phyloP scores from a whole-genome alignment of 2,113 vertebrate species.

The Brachypteracias leptosomus region DNA sequence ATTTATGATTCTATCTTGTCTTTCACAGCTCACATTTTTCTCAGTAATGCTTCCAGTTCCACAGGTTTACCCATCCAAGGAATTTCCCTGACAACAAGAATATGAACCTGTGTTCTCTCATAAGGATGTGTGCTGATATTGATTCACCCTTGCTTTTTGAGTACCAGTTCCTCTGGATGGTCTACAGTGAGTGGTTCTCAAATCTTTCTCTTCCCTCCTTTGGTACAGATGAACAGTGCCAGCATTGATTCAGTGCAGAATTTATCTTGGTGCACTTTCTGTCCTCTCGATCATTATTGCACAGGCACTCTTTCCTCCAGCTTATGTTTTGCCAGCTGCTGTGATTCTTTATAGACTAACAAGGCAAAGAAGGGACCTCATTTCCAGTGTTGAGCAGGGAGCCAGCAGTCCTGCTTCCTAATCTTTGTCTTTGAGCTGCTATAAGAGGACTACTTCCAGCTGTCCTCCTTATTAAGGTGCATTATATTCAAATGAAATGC shows the following conservation, averaged over 20 bases:
- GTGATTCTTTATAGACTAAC: not conserved
- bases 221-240: not conserved
- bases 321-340: slow-evolving; percentile 1
- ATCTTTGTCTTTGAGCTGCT: not conserved
- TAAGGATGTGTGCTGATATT: not conserved
- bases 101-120: not conserved
- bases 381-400: not conserved
- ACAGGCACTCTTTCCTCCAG: not conserved
- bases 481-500: not conserved
- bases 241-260: not conserved
- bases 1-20: slow-evolving; percentile 57
- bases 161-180: not conserved
- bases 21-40: slow-evolving; percentile 53
- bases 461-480: not conserved
- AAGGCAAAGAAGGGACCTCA: not conserved
- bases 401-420: not conserved
- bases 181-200: not conserved
- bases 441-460: not conserved
- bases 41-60: not conserved
- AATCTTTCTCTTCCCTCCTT: not conserved
- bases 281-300: not conserved
- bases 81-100: slow-evolving; percentile 57
- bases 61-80: slow-evolving; percentile 47
- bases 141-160: not conserved
- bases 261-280: not conserved